phyloP scores from a whole-genome alignment of 2,888 invertebrate species.

The Caenorhabditis zanzibari region DNA sequence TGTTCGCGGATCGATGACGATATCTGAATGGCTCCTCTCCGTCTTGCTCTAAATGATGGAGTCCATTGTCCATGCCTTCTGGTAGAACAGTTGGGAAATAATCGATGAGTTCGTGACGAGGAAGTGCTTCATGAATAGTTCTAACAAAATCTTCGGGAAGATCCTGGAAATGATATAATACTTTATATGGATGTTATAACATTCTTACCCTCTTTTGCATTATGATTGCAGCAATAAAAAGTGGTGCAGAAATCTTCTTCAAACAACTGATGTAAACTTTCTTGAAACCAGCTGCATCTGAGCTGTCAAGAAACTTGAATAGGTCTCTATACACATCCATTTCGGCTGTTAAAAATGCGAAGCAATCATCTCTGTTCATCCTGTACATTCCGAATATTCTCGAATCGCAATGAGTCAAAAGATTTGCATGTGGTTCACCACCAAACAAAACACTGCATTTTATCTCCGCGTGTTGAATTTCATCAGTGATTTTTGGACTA shows the following conservation, averaged over 20 bases:
- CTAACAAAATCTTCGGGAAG: conserved; percentile 54
- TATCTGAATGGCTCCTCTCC: conserved; percentile 75
- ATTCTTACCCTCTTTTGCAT: conserved; percentile 56
- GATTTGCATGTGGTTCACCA: background rate
- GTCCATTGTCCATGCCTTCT: conserved; percentile 65
- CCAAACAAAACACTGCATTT: conserved; percentile 32
- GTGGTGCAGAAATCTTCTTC: conserved; percentile 66
- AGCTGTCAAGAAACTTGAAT: conserved; percentile 42
- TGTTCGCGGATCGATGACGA: conserved; percentile 61
- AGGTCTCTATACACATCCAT: conserved; percentile 58
- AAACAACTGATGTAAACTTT: conserved; percentile 39
- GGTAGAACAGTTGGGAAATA: conserved; percentile 71
- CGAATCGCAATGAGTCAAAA: background rate
- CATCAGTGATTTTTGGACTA: conserved; percentile 5
- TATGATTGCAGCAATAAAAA: conserved; percentile 65
- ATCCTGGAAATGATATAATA: conserved; percentile 44
- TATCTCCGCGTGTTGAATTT: conserved; percentile 48
- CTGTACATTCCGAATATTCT: conserved; percentile 39
- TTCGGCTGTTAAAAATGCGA: conserved; percentile 35
- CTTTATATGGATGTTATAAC: too few relatives aligned
- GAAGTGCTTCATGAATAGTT: conserved; percentile 73
- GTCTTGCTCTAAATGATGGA: conserved; percentile 73
- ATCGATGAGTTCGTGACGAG: conserved; percentile 76
- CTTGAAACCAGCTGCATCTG: conserved; percentile 24
- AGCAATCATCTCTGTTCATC: background rate